Evolutionary conservation across 2,113 vertebrate genomes (phyloP).

Genomic region (Ovibos moschatus): DNA sequence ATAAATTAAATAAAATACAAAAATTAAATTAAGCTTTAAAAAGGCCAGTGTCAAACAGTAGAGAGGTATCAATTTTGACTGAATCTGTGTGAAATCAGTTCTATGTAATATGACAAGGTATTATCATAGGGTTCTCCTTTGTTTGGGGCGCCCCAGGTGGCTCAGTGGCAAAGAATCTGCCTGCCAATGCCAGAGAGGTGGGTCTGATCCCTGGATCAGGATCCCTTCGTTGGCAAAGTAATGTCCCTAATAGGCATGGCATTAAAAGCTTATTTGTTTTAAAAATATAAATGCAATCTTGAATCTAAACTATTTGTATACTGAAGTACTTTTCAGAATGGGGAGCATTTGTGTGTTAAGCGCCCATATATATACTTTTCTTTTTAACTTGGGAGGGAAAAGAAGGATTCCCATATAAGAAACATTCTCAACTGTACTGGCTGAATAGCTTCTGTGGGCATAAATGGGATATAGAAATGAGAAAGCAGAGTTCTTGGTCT

Average conservation of each 20-base stretch:
- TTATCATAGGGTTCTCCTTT: neutral
- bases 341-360: neutral
- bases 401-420: neutral
- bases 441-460: neutral
- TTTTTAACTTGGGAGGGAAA: neutral
- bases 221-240: neutral
- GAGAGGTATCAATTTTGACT: neutral
- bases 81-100: neutral
- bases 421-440: neutral
- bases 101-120: neutral
- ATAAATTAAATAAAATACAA: neutral
- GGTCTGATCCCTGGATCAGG: neutral
- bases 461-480: neutral
- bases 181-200: neutral
- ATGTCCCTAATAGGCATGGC: neutral
- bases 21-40: neutral
- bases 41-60: neutral
- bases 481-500: neutral
- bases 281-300: neutral
- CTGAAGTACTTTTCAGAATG: neutral
- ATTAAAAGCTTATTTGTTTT: neutral
- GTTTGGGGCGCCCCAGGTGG: accelerated
- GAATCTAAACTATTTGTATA: neutral
- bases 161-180: neutral
- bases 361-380: neutral